A percentile compares a stretch with the other conserved stretches of the same genome.
Evolutionary conservation across 53 echinoderm and acorn worm species (phyloP).

Genomic region (Paelopatides confundens): DNA sequence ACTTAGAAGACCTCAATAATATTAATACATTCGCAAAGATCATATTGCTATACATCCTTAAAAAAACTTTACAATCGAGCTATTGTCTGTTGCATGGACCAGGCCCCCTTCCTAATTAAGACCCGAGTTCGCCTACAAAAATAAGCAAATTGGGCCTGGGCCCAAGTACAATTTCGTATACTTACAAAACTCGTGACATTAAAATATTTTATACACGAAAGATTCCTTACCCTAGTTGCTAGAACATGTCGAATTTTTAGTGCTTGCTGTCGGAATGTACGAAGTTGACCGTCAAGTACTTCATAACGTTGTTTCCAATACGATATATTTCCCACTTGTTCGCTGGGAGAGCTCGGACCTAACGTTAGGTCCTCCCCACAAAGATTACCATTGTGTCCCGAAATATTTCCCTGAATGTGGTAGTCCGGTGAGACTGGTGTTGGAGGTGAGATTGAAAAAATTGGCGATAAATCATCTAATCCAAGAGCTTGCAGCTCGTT

Average conservation of each 20-base stretch:
- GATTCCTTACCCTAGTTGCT: conserved; percentile 11
- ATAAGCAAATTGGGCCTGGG: too few relatives aligned
- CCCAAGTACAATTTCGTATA: too few relatives aligned
- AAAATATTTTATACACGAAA: neutral
- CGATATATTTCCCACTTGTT: conserved; percentile 22
- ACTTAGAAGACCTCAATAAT: too few relatives aligned
- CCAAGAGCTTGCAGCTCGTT: neutral
- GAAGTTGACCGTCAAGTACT: conserved; percentile 30
- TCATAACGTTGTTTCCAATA: conserved; percentile 47
- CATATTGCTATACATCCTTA: too few relatives aligned
- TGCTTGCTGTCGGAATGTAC: conserved; percentile 40
- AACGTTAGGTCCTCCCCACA: conserved; percentile 8
- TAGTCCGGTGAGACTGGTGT: conserved; percentile 42
- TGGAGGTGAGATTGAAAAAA: conserved; percentile 30
- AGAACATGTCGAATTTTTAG: conserved; percentile 29
- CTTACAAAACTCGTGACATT: too few relatives aligned
- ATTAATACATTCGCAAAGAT: too few relatives aligned
- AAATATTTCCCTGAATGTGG: conserved; percentile 20
- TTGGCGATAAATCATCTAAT: conserved; percentile 19
- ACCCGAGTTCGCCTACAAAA: too few relatives aligned
- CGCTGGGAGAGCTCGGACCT: neutral
- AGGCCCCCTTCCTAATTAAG: too few relatives aligned
- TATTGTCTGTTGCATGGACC: too few relatives aligned
- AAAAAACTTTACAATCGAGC: too few relatives aligned
- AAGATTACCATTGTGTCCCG: conserved; percentile 26